A percentile compares a stretch with the other conserved stretches of the same genome.
Conservation (phyloP, 2,888 invertebrate genomes). For the Rhyacophila evoluta region DNA sequence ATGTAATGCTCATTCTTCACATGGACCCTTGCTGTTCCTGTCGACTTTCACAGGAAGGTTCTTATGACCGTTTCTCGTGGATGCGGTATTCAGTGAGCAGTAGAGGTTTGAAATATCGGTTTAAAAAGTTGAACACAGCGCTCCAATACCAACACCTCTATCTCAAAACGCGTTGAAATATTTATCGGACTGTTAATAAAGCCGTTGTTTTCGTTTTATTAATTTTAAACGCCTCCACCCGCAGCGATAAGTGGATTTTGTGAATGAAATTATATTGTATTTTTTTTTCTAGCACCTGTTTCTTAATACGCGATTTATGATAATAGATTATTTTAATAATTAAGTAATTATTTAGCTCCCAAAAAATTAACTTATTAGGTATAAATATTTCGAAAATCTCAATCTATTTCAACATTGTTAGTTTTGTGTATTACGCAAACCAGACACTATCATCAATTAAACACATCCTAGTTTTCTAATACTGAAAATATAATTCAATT, state of each 20-base stretch:
- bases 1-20: background rate
- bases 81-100: background rate
- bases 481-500: too few relatives aligned
- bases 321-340: background rate
- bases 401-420: too few relatives aligned
- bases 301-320: background rate
- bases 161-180: slow-evolving; percentile 8
- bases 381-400: too few relatives aligned
- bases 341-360: too few relatives aligned
- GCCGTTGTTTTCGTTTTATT: slow-evolving; percentile 27
- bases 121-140: background rate
- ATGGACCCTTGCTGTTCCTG: background rate
- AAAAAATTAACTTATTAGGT: too few relatives aligned
- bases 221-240: slow-evolving; percentile 30
- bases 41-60: background rate
- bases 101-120: background rate
- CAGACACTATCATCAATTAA: too few relatives aligned
- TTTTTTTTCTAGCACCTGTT: slow-evolving; percentile 3
- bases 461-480: too few relatives aligned
- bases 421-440: too few relatives aligned
- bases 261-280: background rate
- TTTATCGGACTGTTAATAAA: slow-evolving; percentile 29
- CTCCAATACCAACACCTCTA: background rate
- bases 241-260: slow-evolving; percentile 2
- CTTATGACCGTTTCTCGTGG: background rate